Base-by-base conservation (phyloP, 2,113 vertebrate genomes). In the Lethenteron reissneri region DNA sequence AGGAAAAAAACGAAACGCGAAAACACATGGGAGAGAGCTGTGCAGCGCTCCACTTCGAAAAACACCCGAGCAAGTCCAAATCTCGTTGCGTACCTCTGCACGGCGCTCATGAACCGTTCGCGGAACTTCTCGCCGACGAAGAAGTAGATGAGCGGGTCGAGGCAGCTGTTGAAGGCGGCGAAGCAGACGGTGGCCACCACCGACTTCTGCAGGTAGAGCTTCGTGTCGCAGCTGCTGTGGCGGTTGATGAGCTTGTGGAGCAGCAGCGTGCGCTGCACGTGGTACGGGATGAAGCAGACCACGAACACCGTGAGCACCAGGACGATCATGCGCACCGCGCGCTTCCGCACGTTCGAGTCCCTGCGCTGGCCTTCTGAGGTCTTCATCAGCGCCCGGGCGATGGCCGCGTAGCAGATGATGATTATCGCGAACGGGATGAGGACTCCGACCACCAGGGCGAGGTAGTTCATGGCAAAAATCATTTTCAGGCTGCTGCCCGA, bases 81-180 rank as follows among this genome's bases (percentile, higher is more conserved):
- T 68, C 21, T 68, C 10, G 21, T n/a, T 19, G 17, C 62, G 15
- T 19, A 68, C 62, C 21, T 68, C 10, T 10, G 62, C 15, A 68
- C 62, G 56, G 84, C 84, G 8, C 7, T 71, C 6, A 70, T 11
- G 0, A 95, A 74, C 3, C 85, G 86, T 74, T 74, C 82, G 41
- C 89, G 83, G 77, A 96, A 97, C 74, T 86, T 87, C 6, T 86
- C 88, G 1, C 92, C 90, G 0, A 92, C 92, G 78, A 97, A 97
- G 78, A 95, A 97, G 70, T 97, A 97, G 10, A 97, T 83, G 70
- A 97, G 77, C 0, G 94, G 94, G 72, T 97, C 90, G 12, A 97
- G 92, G 78, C 92, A 97, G 21, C 87, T 90, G 74, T 97, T 97
- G 77, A 87, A 75, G 1, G 92, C 90, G 0, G 92, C 92, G 73